Percentiles rank a stretch among this genome's conserved stretches.
Evolutionary conservation across 37 sponge, comb jelly and placozoan genomes (phyloP).

Genomic region (Mnemiopsis leidyi): DNA sequence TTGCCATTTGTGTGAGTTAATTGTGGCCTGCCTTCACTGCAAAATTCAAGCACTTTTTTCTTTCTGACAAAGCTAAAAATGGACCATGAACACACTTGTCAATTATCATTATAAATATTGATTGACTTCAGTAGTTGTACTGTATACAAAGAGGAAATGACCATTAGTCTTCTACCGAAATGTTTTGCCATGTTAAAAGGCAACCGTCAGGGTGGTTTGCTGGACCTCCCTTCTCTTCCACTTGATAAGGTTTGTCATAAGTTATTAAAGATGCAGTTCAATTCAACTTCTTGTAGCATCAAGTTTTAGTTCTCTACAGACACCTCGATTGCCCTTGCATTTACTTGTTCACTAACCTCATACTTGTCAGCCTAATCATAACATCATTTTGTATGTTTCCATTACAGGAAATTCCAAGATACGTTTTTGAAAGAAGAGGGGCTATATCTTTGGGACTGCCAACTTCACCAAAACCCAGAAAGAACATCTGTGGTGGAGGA

Average conservation of each 20-base stretch:
- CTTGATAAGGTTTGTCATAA: conserved; percentile 35
- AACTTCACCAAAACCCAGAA: conserved; percentile 8
- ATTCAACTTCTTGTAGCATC: neutral
- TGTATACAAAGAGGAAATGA: too few species aligned
- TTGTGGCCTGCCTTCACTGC: too few species aligned
- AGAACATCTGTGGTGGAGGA: neutral
- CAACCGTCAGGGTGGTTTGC: neutral
- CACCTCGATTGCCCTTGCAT: too few species aligned
- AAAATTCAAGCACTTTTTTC: too few species aligned
- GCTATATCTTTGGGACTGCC: conserved; percentile 41
- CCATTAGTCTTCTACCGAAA: conserved; percentile 53
- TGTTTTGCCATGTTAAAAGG: conserved; percentile 65
- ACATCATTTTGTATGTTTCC: neutral
- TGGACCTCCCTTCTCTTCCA: conserved; percentile 46
- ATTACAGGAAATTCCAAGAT: conserved; percentile 28
- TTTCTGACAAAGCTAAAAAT: too few species aligned
- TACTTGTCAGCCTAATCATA: neutral
- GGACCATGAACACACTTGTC: too few species aligned
- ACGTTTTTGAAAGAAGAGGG: conserved; percentile 48
- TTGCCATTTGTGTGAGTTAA: too few species aligned
- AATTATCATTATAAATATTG: too few species aligned
- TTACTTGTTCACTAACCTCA: too few species aligned
- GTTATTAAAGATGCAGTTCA: neutral
- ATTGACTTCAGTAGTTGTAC: too few species aligned
- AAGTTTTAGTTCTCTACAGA: neutral